These are phyloP conservation scores for Drosophila stalkeri DNA, from an alignment of 2,888 invertebrate species.

Conservation along the genomic window DNA sequence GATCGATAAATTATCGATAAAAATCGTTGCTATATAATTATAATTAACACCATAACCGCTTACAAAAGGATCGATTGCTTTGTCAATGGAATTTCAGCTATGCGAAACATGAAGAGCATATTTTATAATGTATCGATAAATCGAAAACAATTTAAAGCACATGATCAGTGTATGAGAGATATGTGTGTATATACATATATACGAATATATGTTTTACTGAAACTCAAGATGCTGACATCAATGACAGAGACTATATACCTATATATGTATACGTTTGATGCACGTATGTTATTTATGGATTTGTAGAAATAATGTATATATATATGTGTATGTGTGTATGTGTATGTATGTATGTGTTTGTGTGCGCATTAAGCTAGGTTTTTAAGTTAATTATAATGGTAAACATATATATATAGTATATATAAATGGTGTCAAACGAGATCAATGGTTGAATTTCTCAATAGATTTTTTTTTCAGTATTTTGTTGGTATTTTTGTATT, in stretches of 20 bases:
- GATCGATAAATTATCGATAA: background rate
- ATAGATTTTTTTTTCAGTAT: constrained; percentile 24
- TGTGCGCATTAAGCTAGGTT: constrained; percentile 28
- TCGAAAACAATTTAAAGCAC: background rate
- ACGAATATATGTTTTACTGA: background rate
- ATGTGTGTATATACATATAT: background rate
- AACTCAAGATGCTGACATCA: constrained; percentile 3
- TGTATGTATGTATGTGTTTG: background rate
- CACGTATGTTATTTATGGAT: constrained; percentile 8
- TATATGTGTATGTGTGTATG: background rate
- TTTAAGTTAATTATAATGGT: constrained; percentile 37
- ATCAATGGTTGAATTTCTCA: constrained; percentile 49
- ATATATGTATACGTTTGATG: background rate
- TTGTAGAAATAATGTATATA: background rate
- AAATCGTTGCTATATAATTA: background rate
- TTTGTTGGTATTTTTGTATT: constrained; percentile 36
- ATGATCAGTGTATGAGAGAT: background rate
- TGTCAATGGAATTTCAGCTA: background rate
- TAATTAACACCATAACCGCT: background rate
- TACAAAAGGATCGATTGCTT: background rate
- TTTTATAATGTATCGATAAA: constrained; percentile 2
- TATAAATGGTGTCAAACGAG: constrained; percentile 58
- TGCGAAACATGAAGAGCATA: constrained; percentile 2
- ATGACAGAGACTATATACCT: constrained; percentile 16
- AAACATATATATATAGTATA: constrained; percentile 41